Evolutionary conservation across 2,888 invertebrate species (phyloP).

Genomic region (Abscondita cerata): DNA sequence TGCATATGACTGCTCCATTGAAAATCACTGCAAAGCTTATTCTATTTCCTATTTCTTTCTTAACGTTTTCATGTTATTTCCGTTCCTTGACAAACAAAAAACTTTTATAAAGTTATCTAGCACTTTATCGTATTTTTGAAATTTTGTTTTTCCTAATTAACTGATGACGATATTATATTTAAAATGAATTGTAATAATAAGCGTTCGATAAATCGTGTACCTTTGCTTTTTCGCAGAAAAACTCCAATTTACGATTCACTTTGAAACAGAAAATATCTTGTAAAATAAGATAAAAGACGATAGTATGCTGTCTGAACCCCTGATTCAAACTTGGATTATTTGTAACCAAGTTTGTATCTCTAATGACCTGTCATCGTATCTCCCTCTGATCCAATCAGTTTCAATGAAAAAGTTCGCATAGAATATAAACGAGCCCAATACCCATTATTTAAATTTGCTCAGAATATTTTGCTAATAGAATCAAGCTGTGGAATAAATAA

Average conservation of each 20-base stretch:
- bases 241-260: constrained; percentile 15
- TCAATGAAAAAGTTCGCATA: constrained; percentile 42
- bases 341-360: constrained; percentile 39
- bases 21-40: no score
- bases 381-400: constrained; percentile 43
- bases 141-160: no score
- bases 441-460: constrained; percentile 42
- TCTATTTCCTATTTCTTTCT: constrained; percentile 41
- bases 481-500: constrained; percentile 41
- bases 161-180: no score
- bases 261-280: constrained; percentile 9
- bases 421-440: constrained; percentile 42
- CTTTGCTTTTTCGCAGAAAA: constrained; percentile 1
- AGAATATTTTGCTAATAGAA: constrained; percentile 39
- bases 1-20: no score
- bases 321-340: constrained; percentile 40
- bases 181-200: no score
- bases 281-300: constrained; percentile 30
- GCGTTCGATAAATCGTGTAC: not conserved
- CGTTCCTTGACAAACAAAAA: constrained; percentile 2
- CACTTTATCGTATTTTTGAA: no score
- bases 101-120: not conserved
- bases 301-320: constrained; percentile 22
- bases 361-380: constrained; percentile 43
- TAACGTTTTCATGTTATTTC: constrained; percentile 39